Evolutionary conservation across 1,140 invertebrate genomes (phyloP).

Genomic region (Drosophila pectinifera): DNA sequence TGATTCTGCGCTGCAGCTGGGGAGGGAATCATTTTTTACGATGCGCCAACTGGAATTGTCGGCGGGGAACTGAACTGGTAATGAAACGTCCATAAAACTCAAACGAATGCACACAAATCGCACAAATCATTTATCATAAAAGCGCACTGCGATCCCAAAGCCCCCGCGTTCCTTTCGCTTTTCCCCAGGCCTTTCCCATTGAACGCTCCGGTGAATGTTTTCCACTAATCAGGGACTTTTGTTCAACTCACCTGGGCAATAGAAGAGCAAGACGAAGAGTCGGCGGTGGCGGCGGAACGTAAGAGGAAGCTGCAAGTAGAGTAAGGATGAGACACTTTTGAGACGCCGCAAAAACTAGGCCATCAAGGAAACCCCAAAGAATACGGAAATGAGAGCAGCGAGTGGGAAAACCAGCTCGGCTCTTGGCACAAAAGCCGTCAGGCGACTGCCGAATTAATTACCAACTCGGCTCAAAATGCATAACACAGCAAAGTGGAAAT

Average conservation of each 20-base stretch:
- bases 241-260: constrained; percentile 57
- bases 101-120: constrained; percentile 80
- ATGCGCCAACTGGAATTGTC: constrained; percentile 56
- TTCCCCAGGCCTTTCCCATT: constrained; percentile 10
- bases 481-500: constrained; percentile 40
- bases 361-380: constrained; percentile 17
- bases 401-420: constrained; percentile 3
- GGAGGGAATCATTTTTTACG: constrained; percentile 50
- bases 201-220: constrained; percentile 33
- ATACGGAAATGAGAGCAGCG: constrained; percentile 21
- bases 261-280: constrained; percentile 6
- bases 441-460: constrained; percentile 44
- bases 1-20: constrained; percentile 35
- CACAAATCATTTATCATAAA: constrained; percentile 78
- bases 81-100: constrained; percentile 80
- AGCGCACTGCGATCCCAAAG: no score
- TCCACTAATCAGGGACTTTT: constrained; percentile 52
- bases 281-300: constrained; percentile 12
- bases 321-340: constrained; percentile 17
- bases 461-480: constrained; percentile 33
- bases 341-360: constrained; percentile 5
- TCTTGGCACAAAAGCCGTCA: constrained; percentile 18
- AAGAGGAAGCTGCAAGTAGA: constrained; percentile 48
- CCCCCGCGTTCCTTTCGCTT: no score
- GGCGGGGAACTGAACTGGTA: constrained; percentile 57